Evolutionary conservation across 2,797 vertebrate genomes (phyloP).

Genomic region (Bucorvus abyssinicus): DNA sequence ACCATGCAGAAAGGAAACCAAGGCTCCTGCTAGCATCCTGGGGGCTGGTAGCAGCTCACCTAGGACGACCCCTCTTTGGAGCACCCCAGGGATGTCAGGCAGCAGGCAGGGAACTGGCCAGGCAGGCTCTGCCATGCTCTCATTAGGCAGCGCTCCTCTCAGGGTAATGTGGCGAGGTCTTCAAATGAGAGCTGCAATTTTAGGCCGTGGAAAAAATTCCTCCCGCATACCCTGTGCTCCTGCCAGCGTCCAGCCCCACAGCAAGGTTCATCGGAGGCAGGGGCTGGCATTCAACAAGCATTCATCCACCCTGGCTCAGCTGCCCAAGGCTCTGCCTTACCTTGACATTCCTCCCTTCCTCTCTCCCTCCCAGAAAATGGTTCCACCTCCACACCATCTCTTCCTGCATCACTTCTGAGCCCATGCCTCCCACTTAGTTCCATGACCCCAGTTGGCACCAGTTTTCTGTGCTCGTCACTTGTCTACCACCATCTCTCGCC

Average conservation of each 20-base stretch:
- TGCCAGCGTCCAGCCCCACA: neutral
- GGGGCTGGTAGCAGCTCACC: neutral
- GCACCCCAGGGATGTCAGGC: neutral
- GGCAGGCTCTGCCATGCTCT: constrained; percentile 22
- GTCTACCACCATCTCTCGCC: neutral
- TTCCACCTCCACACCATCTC: neutral
- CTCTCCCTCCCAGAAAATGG: neutral
- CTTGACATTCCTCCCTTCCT: neutral
- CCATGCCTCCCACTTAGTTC: neutral
- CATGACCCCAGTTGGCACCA: neutral
- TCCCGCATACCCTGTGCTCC: neutral
- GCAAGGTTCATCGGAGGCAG: neutral
- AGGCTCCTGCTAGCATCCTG: accelerated
- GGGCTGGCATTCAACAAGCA: neutral
- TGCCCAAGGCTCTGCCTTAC: constrained; percentile 3
- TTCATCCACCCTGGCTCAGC: neutral
- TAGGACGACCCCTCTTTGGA: neutral
- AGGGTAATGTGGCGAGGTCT: neutral
- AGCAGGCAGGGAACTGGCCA: neutral
- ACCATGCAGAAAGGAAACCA: neutral
- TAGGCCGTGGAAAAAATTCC: neutral
- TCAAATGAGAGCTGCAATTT: neutral
- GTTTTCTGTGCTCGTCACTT: neutral
- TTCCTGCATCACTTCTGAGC: neutral
- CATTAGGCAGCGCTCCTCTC: constrained; percentile 33